Base-by-base conservation (phyloP, 1,140 invertebrate genomes). In the Plodia interpunctella region DNA sequence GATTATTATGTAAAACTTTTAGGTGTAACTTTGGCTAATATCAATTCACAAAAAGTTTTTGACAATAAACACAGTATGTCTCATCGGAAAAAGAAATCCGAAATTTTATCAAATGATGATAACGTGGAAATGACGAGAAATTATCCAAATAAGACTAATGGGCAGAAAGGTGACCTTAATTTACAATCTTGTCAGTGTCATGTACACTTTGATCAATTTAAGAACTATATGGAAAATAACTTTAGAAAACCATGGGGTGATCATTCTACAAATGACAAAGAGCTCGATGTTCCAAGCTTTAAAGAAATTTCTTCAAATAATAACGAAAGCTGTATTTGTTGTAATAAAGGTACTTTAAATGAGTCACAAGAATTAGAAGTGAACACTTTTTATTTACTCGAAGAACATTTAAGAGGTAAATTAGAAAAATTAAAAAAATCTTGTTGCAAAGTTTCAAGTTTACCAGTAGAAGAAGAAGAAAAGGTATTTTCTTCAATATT, bases 351-450 rank as follows among this genome's bases (percentile, higher is more conserved):
- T 25, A 60, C 70, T 57, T 49, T 61, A 30, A 70, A 72, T 15
- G 73, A 77, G 30, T 69, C 61, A 15, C 75, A 71, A 25, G 78
- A 88, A 19, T 74, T 88, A 59, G 83, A 88, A 71, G 55, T 75
- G 5, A 88, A 88, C 65, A 69, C 79, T 6, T 88, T 83, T 74
- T 66, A 76, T 63, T 79, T 88, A 54, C 62, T 88, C 19, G 75
- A 80, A 68, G 71, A 85, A 56, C 72, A 88, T 66, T 66, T 88
- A 25, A 82, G 75, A 68, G 62, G 66, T 50, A 87, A 82, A 62
- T 55, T 86, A 30, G 59, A 63, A 50, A 68, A 79, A 58, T 78
- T 81, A 53, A 83, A 69, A 55, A 59, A 59, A 52, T 59, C 38
- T 51, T 55, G 62, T 2, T 74, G 66, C 49, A 70, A 72, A 65